A percentile compares a stretch with the other conserved stretches of the same genome.
Conservation (phyloP, 2,888 invertebrate species). For the Azorinus chamasolen region DNA sequence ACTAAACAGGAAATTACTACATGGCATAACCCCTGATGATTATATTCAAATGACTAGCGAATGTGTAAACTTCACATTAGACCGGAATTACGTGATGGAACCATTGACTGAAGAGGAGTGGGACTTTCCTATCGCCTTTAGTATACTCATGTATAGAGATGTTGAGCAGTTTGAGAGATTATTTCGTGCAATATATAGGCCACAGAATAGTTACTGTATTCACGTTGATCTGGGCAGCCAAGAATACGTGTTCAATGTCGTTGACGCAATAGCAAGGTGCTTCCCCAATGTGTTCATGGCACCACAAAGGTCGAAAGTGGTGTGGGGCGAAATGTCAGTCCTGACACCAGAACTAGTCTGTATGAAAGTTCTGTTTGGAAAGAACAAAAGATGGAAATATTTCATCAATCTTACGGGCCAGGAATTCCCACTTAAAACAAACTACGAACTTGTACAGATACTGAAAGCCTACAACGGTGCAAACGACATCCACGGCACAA, state of each 20-base stretch:
- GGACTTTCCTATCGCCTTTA: too few species aligned
- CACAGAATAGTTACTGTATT: conserved; percentile 69
- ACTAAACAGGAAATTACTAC: too few species aligned
- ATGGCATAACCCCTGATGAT: too few species aligned
- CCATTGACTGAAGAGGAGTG: too few species aligned
- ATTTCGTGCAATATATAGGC: too few species aligned
- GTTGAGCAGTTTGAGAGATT: too few species aligned
- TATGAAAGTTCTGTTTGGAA: conserved; percentile 73
- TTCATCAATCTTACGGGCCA: conserved; percentile 83
- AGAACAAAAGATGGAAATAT: conserved; percentile 79
- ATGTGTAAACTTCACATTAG: too few species aligned
- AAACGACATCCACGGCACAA: conserved; percentile 77
- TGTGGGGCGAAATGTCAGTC: conserved; percentile 78
- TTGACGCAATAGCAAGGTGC: conserved; percentile 63
- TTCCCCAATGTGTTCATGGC: conserved; percentile 76
- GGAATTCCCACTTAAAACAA: conserved; percentile 82
- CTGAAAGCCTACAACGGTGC: conserved; percentile 80
- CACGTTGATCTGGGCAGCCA: conserved; percentile 74
- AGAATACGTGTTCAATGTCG: conserved; percentile 35
- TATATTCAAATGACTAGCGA: too few species aligned
- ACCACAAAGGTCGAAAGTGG: conserved; percentile 64
- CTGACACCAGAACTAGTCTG: conserved; percentile 80
- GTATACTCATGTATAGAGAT: too few species aligned
- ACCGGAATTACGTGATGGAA: too few species aligned
- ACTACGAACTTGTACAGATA: conserved; percentile 81